A percentile compares a stretch with the other conserved stretches of the same genome.
phyloP scores from a whole-genome alignment of 1,140 invertebrate species.

The Drosophila grimshawi region DNA sequence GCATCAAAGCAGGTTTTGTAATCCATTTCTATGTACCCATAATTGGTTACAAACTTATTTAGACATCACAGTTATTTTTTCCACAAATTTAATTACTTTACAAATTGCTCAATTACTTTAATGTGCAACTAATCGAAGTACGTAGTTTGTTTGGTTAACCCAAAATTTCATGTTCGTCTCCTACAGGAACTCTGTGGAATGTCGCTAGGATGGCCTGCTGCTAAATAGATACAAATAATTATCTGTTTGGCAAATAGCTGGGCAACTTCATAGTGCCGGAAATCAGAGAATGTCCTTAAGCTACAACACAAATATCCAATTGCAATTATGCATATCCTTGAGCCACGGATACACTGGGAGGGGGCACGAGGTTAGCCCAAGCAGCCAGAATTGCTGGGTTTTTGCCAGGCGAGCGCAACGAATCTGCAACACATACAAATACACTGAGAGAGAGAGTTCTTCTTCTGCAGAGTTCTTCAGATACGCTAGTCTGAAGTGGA shows the following conservation, averaged over 20 bases:
- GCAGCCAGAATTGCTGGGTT: slow-evolving; percentile 48
- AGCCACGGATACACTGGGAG: slow-evolving; percentile 36
- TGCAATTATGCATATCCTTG: slow-evolving; percentile 64
- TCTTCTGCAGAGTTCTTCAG: not conserved
- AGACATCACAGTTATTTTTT: too few species aligned
- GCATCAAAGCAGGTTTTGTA: too few species aligned
- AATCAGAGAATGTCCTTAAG: not conserved
- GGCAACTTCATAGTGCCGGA: slow-evolving; percentile 26
- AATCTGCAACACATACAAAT: slow-evolving; percentile 24
- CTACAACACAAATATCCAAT: slow-evolving; percentile 48
- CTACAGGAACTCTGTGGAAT: slow-evolving; percentile 35
- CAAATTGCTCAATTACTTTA: slow-evolving; percentile 9
- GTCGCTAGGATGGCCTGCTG: slow-evolving; percentile 52
- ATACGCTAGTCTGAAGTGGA: slow-evolving; percentile 63
- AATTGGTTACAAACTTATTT: too few species aligned
- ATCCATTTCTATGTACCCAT: too few species aligned
- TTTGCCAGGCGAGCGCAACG: slow-evolving; percentile 47
- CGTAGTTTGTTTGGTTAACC: slow-evolving; percentile 63
- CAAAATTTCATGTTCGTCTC: slow-evolving; percentile 65
- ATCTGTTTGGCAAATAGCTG: slow-evolving; percentile 74
- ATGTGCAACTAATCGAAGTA: slow-evolving; percentile 50
- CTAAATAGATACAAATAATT: slow-evolving; percentile 74
- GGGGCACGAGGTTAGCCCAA: slow-evolving; percentile 69
- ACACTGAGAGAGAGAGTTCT: not conserved
- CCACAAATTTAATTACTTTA: not conserved